Percentiles rank a stretch among this genome's conserved stretches.
These are phyloP conservation scores for Sarcophaga subvicina DNA, from an alignment of 2,888 invertebrate species.

Conservation along the genomic window DNA sequence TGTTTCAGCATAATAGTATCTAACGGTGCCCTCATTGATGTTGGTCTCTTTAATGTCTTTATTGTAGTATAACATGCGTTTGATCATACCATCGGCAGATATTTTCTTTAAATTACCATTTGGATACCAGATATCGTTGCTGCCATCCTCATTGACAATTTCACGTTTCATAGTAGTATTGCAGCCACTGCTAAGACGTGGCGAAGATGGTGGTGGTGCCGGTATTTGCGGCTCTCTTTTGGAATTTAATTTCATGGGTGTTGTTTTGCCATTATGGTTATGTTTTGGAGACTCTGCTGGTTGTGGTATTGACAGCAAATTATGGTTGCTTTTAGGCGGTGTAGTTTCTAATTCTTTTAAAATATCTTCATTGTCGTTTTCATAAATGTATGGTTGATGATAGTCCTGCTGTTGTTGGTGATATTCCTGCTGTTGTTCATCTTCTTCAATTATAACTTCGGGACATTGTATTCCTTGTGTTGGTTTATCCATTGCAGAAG, in stretches of 20 bases:
- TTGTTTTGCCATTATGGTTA: background rate
- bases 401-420: background rate
- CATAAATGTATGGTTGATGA: slow-evolving; percentile 13
- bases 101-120: slow-evolving; percentile 91
- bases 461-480: background rate
- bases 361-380: slow-evolving; percentile 61
- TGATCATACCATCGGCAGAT: slow-evolving; percentile 86
- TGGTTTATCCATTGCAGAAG: background rate
- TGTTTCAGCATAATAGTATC: slow-evolving; percentile 92
- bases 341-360: slow-evolving; percentile 54
- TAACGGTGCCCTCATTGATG: slow-evolving; percentile 88
- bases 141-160: slow-evolving; percentile 88
- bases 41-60: slow-evolving; percentile 94
- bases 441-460: too few relatives aligned
- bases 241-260: background rate
- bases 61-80: slow-evolving; percentile 90
- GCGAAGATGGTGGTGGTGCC: slow-evolving; percentile 37
- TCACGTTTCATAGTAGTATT: slow-evolving; percentile 82
- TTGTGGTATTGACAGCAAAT: slow-evolving; percentile 6
- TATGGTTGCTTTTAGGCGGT: slow-evolving; percentile 18
- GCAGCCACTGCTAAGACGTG: background rate
- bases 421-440: background rate
- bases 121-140: slow-evolving; percentile 90
- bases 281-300: background rate
- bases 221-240: background rate